Evolutionary conservation across 2,113 vertebrate species (phyloP), one percentile per base, ranked within the genome.

Genomic region (Chloroceryle aenea): DNA sequence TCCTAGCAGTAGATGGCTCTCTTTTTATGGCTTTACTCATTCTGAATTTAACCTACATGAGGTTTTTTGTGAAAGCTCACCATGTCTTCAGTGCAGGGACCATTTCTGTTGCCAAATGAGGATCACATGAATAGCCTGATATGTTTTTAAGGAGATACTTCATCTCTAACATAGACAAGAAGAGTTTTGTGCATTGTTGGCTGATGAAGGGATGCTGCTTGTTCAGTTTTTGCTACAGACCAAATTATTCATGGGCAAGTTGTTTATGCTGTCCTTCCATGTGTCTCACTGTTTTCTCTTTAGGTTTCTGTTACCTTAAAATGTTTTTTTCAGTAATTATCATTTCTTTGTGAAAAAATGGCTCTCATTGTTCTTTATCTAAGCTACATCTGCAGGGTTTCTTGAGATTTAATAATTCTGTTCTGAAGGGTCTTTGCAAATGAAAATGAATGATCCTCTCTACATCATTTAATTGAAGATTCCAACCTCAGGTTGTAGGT

Each of bases 341-440:
- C 25, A 18, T 87, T 87, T 67, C 73, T 78, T 78, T 72, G 25
- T 75, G 34, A 55, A 85, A 85, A 52, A 59, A 42, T 17, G 40
- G 14, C 42, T 25, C 81, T 91, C 7, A 0, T 48, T 87, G 53
- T 75, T 84, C 76, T 78, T 82, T 89, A 92, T 95, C 73, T 89
- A 64, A 81, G 73, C 47, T 77, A 1, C 53, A 87, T 92, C 86
- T 95, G 56, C 36, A 73, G 71, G n/a, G 19, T 48, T 93, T 82
- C 30, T 8, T 32, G 50, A 45, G 8, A 18, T 90, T 81, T 64
- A 78, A 47, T 94, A 85, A 74, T 87, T 81, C n/a, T 26, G 13
- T 77, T 90, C 90, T 50, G 93, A 93, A 90, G 73, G 25, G 27
- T 92, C 36, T 75, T 93, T 63, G 61, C 64, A 91, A 92, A 84